Conservation (phyloP, 1,140 invertebrate genomes). For the Lamellibrachia luymesi region DNA sequence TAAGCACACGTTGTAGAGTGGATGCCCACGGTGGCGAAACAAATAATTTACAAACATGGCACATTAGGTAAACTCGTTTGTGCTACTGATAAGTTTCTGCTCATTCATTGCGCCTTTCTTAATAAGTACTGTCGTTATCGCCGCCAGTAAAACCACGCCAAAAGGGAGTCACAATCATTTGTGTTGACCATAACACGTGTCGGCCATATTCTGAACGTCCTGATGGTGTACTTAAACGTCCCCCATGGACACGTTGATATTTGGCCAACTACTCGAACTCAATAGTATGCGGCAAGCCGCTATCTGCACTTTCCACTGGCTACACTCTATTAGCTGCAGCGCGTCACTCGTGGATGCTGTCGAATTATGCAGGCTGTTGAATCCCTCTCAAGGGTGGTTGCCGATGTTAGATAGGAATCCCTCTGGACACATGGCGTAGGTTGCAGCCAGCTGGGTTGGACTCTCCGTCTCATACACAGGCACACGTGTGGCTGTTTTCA, state of each 20-base stretch:
- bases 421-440: background rate
- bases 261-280: background rate
- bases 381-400: background rate
- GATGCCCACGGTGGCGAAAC: background rate
- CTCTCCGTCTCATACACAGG: background rate
- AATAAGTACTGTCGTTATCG: background rate
- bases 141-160: background rate
- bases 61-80: background rate
- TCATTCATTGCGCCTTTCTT: background rate
- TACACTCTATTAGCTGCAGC: background rate
- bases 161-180: background rate
- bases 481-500: background rate
- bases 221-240: background rate
- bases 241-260: background rate
- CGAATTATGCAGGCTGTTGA: background rate
- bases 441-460: background rate
- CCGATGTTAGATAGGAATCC: background rate
- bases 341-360: background rate
- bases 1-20: background rate
- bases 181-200: background rate
- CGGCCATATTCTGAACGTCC: background rate
- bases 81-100: background rate
- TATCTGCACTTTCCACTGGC: background rate
- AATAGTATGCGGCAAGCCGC: background rate
- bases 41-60: background rate